Evolutionary conservation across 2,113 vertebrate genomes (phyloP).

Genomic region (Mustelus asterias): DNA sequence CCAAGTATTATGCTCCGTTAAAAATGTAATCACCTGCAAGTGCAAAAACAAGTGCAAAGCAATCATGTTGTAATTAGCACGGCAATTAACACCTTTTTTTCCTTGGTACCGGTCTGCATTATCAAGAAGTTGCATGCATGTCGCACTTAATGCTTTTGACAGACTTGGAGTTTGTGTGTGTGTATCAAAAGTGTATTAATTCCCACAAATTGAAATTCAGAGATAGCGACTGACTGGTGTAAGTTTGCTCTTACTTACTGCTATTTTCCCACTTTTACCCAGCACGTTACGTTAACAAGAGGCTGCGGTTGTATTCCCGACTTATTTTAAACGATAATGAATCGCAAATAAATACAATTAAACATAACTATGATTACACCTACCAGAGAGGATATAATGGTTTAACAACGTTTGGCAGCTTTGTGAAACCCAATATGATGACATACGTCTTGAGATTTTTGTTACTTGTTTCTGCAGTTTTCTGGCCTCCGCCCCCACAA

Average conservation of each 20-base stretch:
- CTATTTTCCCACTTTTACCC: not conserved
- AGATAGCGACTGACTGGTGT: not conserved
- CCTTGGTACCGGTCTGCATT: conserved; percentile 63
- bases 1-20: conserved; percentile 99
- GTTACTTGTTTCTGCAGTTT: not conserved
- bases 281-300: not conserved
- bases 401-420: not conserved
- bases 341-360: not conserved
- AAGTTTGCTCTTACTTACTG: not conserved
- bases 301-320: not conserved
- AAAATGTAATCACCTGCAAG: conserved; percentile 99
- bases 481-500: too few species aligned
- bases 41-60: conserved; percentile 99
- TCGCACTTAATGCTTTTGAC: conserved; percentile 74
- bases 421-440: not conserved
- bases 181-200: conserved; percentile 60
- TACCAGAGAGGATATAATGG: not conserved
- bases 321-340: not conserved
- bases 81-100: conserved; percentile 97
- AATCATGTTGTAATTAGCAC: conserved; percentile 99
- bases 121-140: conserved; percentile 69
- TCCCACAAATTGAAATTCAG: conserved; percentile 47
- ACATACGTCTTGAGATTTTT: not conserved
- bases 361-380: not conserved
- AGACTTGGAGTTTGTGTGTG: conserved; percentile 59